Base-by-base conservation (phyloP, 1,140 invertebrate species). In the Bilobella aurantiaca region DNA sequence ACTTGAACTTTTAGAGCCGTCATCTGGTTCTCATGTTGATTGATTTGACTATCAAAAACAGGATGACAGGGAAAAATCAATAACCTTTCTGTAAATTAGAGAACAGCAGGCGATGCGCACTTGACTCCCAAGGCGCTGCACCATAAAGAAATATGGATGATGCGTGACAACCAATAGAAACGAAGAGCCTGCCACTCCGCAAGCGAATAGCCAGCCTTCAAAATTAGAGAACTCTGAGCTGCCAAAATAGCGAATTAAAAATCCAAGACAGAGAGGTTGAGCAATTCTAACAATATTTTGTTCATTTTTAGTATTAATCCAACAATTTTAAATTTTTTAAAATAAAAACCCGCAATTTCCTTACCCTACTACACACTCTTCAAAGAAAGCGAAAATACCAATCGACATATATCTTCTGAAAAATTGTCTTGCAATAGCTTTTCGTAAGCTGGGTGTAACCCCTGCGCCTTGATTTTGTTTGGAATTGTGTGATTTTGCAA, bases 81-180 rank as follows among this genome's bases (percentile, higher is more conserved):
- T 68, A 74, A 82, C 81, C 77, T 84, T 84, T 75, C 79, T 79
- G 68, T 83, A 84, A 47, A 85, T 73, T 0, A 85, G 72, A 3
- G 80, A 76, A 69, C 79, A 82, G 63, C 78, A 79, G 0, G 82
- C 81, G 2, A 84, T 74, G 61, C 82, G 74, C 34, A 84, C 74
- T 66, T 78, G 72, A 81, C 84, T 83, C 30, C 82, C 82, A 21
- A 68, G 68, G 56, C 74, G 73, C 31, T 77, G 75, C 3, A 82
- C 77, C 53, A 75, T 75, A 64, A 82, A 83, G 73, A 83, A 84
- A 70, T 81, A 84, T 2, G 79, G 80, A 76, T 85, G 82, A 75
- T 84, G 81, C 5, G 77, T 70, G 14, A 82, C 74, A 12, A 80
- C 78, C 34, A 79, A 76, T 46, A 81, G 64, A 3, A 79, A 71